A percentile compares a stretch with the other conserved stretches of the same genome.
Evolutionary conservation across 2,113 vertebrate genomes (phyloP).

Genomic region (Lynx canadensis): DNA sequence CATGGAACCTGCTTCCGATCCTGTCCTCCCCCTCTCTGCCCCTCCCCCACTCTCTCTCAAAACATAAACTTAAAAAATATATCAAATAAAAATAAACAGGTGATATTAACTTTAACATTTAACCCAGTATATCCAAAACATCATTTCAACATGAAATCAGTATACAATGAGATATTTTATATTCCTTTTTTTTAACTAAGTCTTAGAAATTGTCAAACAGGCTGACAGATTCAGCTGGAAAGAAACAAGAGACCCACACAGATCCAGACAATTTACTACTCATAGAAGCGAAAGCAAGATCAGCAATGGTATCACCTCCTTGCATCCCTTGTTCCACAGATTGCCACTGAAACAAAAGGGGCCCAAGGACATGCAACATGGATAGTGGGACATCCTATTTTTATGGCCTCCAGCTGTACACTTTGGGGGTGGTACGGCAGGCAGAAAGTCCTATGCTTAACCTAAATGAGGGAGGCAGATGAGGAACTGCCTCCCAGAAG

Average conservation of each 20-base stretch:
- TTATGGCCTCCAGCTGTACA: neutral
- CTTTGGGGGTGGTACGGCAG: neutral
- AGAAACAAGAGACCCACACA: slow-evolving; percentile 1
- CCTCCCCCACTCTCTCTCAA: too few relatives aligned
- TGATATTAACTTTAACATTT: slow-evolving; percentile 35
- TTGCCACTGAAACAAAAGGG: neutral
- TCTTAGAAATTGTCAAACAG: slow-evolving; percentile 24
- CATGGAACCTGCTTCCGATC: too few relatives aligned
- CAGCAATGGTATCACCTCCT: neutral
- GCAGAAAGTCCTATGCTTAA: neutral
- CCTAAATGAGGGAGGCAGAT: neutral
- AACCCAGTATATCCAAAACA: neutral
- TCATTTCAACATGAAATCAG: slow-evolving; percentile 12
- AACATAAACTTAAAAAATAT: too few relatives aligned
- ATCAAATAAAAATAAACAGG: neutral
- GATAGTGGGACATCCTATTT: neutral
- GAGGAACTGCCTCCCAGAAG: neutral
- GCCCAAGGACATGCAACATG: neutral
- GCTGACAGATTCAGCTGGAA: neutral
- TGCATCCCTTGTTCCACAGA: neutral
- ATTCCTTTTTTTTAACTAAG: neutral
- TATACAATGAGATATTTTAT: neutral
- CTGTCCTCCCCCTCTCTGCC: too few relatives aligned
- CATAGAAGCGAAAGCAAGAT: slow-evolving; percentile 21
- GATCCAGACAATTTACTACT: slow-evolving; percentile 1